Conservation (phyloP, 2,113 vertebrate genomes). For the Ochotona princeps region DNA sequence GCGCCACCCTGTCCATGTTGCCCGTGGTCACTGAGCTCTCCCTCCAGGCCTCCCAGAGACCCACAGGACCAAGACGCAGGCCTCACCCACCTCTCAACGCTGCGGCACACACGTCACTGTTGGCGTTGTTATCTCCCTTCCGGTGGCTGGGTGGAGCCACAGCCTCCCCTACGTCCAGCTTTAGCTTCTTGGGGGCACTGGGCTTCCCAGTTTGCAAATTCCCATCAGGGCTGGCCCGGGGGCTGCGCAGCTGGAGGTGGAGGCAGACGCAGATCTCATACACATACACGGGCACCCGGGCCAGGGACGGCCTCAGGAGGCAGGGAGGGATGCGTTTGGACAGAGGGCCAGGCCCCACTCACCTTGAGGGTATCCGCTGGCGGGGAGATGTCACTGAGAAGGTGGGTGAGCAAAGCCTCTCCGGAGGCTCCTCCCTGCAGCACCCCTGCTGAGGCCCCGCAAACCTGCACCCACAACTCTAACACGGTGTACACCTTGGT, state of each 20-base stretch:
- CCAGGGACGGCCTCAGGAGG: not conserved
- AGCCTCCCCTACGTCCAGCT: conserved; percentile 72
- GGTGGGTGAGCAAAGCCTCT: conserved; percentile 88
- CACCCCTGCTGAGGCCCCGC: conserved; percentile 86
- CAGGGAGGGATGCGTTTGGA: not conserved
- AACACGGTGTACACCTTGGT: conserved; percentile 88
- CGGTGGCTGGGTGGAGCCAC: conserved; percentile 79
- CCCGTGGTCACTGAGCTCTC: not conserved
- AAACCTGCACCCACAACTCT: conserved; percentile 91
- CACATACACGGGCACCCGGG: not conserved
- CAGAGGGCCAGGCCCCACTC: conserved; percentile 13
- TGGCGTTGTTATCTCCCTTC: conserved; percentile 90
- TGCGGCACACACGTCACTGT: conserved; percentile 90
- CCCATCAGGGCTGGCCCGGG: conserved; percentile 59
- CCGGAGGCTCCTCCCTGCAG: conserved; percentile 90
- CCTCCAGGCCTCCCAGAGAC: not conserved
- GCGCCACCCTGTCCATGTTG: not conserved
- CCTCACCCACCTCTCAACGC: conserved; percentile 88
- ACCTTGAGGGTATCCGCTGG: conserved; percentile 89
- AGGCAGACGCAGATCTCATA: not conserved
- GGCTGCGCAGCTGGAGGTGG: conserved; percentile 62
- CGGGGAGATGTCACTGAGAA: conserved; percentile 90
- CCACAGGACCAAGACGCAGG: not conserved
- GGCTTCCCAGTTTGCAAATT: conserved; percentile 77
- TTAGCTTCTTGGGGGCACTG: conserved; percentile 83